phyloP scores from a whole-genome alignment of 2,797 vertebrate species.

The Molossus alvarezi region DNA sequence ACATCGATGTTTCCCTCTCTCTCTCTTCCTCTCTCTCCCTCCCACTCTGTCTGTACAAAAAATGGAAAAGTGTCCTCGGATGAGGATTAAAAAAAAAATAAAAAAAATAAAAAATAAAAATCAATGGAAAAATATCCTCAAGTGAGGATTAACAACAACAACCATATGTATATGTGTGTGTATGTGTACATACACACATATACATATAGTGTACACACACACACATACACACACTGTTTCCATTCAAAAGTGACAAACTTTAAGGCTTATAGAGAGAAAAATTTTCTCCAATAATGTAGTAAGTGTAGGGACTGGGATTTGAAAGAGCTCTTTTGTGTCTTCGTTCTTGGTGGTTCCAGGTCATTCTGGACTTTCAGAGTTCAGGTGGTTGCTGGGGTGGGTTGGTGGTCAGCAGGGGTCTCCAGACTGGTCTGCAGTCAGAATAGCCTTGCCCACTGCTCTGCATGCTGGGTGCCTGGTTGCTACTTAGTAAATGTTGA shows the following conservation, averaged over 20 bases:
- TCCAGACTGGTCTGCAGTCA: background rate
- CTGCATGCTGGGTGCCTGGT: background rate
- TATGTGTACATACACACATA: too few relatives aligned
- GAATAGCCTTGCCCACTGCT: background rate
- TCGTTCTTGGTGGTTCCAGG: background rate
- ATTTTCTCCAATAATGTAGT: background rate
- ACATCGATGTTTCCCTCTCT: too few relatives aligned
- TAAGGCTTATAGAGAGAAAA: background rate
- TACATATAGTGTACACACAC: too few relatives aligned
- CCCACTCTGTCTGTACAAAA: too few relatives aligned
- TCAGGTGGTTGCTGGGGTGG: background rate
- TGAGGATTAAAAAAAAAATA: too few relatives aligned
- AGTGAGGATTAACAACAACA: too few relatives aligned
- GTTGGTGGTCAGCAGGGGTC: background rate
- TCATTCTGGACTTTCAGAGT: background rate
- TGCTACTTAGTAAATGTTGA: background rate
- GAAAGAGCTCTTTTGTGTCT: background rate
- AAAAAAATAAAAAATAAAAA: too few relatives aligned
- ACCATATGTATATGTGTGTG: too few relatives aligned
- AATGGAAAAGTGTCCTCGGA: too few relatives aligned
- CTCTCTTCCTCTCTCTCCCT: too few relatives aligned
- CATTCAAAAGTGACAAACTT: background rate
- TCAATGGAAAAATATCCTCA: too few relatives aligned
- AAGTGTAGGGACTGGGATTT: background rate
- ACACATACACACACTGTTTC: too few relatives aligned